Conservation (phyloP, 2,113 vertebrate genomes). For the Phalacrocorax brasilianus region DNA sequence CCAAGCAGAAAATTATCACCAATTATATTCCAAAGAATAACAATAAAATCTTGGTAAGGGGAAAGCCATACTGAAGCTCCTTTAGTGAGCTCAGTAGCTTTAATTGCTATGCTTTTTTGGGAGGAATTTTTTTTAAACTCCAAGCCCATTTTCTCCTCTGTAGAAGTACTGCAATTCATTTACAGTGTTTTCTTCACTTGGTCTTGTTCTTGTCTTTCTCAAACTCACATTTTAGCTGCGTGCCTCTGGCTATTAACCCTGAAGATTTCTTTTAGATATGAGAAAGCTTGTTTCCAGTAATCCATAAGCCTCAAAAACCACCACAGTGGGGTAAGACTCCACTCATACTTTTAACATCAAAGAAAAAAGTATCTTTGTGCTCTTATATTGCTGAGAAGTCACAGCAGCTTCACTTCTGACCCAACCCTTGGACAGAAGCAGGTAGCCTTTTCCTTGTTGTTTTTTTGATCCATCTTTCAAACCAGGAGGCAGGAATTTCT, state of each 20-base stretch:
- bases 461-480: not conserved
- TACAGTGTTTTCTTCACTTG: not conserved
- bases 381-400: not conserved
- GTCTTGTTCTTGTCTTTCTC: not conserved
- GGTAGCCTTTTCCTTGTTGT: not conserved
- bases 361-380: not conserved
- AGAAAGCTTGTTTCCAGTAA: not conserved
- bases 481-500: not conserved
- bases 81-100: not conserved
- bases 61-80: not conserved
- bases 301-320: not conserved
- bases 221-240: not conserved
- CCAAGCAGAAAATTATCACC: conserved; percentile 6
- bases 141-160: not conserved
- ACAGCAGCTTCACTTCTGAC: not conserved
- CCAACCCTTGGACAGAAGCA: not conserved
- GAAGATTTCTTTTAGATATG: not conserved
- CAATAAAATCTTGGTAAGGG: not conserved
- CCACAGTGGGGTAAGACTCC: not conserved
- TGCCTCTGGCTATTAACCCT: not conserved
- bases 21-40: conserved; percentile 12
- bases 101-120: not conserved
- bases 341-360: not conserved
- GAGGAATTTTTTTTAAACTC: not conserved
- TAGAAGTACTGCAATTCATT: not conserved